Evolutionary conservation across 2,113 vertebrate species (phyloP).

Genomic region (Tyrannus savana): DNA sequence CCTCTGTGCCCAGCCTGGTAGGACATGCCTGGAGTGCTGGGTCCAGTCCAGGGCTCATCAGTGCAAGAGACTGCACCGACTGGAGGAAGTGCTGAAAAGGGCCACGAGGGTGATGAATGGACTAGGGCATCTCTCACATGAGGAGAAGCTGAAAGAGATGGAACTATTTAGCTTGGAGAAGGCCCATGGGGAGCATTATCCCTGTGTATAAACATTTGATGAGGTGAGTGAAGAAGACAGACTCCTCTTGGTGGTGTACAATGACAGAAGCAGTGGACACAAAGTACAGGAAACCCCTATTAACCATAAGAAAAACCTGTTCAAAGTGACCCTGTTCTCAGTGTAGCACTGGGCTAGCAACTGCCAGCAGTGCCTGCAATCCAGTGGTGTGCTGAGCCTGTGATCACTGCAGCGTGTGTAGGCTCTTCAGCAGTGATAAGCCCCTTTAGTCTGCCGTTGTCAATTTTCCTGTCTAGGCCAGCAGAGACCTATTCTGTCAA

Average conservation of each 20-base stretch:
- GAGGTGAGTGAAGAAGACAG: neutral
- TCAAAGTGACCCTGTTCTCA: neutral
- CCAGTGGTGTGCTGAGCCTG: too few species aligned
- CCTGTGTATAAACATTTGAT: neutral
- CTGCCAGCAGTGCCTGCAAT: neutral
- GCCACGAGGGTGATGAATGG: neutral
- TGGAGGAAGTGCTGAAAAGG: neutral
- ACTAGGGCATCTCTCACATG: neutral
- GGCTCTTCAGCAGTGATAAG: neutral
- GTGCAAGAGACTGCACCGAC: neutral
- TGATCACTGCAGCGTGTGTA: accelerated
- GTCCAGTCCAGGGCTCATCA: neutral
- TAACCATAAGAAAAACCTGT: neutral
- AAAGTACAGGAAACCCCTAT: neutral
- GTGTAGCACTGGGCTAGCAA: neutral
- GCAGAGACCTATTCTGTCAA: neutral
- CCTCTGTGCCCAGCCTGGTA: neutral
- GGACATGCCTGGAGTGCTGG: neutral
- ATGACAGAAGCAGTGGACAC: neutral
- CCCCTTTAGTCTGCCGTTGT: neutral
- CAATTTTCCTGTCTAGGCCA: neutral
- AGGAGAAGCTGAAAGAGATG: neutral
- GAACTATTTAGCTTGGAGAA: neutral
- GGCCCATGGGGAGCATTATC: neutral
- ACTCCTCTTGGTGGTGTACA: neutral